phyloP scores from a whole-genome alignment of 1,140 invertebrate species.

The Stegodyphus dumicola region DNA sequence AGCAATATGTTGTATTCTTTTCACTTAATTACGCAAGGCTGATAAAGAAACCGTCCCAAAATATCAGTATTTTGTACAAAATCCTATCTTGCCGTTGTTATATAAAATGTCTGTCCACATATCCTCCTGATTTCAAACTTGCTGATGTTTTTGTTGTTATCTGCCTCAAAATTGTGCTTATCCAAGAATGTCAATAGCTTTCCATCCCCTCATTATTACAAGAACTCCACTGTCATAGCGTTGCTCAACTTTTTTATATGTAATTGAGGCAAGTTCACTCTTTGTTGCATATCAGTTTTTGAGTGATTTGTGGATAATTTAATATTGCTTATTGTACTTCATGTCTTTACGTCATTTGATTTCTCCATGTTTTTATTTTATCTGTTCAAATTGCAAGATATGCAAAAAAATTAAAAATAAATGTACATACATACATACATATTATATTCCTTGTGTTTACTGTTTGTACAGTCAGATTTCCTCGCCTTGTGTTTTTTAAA shows the following conservation, averaged over 20 bases:
- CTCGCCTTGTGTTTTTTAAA: conserved; percentile 59
- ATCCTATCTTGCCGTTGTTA: conserved; percentile 36
- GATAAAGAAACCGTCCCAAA: conserved; percentile 54
- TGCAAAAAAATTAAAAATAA: neutral
- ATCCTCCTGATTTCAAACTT: conserved; percentile 38
- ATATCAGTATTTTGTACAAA: conserved; percentile 60
- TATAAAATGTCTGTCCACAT: conserved; percentile 20
- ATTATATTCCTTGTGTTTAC: conserved; percentile 48
- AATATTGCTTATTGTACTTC: conserved; percentile 21
- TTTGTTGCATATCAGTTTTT: conserved; percentile 12
- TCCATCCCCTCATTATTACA: conserved; percentile 5
- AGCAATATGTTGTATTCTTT: conserved; percentile 49
- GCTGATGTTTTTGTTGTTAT: neutral
- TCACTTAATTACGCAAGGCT: conserved; percentile 29
- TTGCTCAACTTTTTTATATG: conserved; percentile 40
- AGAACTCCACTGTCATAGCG: neutral
- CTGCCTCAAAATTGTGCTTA: neutral
- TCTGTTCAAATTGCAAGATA: conserved; percentile 6
- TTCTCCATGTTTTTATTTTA: neutral
- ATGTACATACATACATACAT: conserved; percentile 48
- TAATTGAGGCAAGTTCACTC: neutral
- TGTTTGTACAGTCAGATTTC: conserved; percentile 58
- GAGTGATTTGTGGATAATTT: conserved; percentile 1
- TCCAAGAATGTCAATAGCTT: neutral
- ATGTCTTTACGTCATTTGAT: conserved; percentile 12